Evolutionary conservation across 2,888 invertebrate genomes (phyloP).

Genomic region (Epistrophe grossulariae): DNA sequence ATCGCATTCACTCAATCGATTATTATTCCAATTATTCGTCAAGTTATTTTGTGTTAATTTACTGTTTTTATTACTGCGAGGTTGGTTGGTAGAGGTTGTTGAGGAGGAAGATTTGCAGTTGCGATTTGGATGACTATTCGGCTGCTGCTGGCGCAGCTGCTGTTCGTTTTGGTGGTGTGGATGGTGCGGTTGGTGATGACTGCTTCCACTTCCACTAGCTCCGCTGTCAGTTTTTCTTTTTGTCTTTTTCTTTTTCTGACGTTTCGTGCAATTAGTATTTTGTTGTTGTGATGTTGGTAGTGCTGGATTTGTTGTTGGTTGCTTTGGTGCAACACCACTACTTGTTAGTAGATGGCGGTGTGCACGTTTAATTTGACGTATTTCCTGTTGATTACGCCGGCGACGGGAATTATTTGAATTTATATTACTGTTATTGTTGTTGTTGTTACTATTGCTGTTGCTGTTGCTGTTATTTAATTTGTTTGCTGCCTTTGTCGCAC

Average conservation of each 20-base stretch:
- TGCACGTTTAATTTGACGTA: slow-evolving; percentile 82
- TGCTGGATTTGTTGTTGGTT: slow-evolving; percentile 46
- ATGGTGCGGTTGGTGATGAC: slow-evolving; percentile 38
- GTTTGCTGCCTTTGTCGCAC: slow-evolving; percentile 17
- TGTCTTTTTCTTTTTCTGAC: slow-evolving; percentile 77
- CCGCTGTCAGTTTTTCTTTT: slow-evolving; percentile 75
- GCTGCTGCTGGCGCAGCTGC: slow-evolving; percentile 63
- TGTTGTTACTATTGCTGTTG: slow-evolving; percentile 18
- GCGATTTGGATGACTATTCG: slow-evolving; percentile 65
- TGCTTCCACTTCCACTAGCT: slow-evolving; percentile 42
- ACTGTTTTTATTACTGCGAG: slow-evolving; percentile 63
- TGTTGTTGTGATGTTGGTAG: slow-evolving; percentile 59
- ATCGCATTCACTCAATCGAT: slow-evolving; percentile 66
- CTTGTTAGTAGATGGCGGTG: slow-evolving; percentile 83
- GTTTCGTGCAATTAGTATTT: slow-evolving; percentile 61
- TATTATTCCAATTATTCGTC: slow-evolving; percentile 68
- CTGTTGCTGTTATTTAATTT: slow-evolving; percentile 41
- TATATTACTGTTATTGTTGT: slow-evolving; percentile 4
- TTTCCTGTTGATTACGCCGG: slow-evolving; percentile 79
- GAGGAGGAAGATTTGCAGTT: slow-evolving; percentile 69
- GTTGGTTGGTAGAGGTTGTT: slow-evolving; percentile 4
- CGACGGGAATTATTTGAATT: slow-evolving; percentile 76
- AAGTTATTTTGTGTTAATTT: slow-evolving; percentile 62
- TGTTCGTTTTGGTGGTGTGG: slow-evolving; percentile 46
- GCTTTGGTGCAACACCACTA: slow-evolving; percentile 78